These are phyloP conservation scores for Acromyrmex charruanus DNA, from an alignment of 1,140 invertebrate genomes.

Conservation along the genomic window DNA sequence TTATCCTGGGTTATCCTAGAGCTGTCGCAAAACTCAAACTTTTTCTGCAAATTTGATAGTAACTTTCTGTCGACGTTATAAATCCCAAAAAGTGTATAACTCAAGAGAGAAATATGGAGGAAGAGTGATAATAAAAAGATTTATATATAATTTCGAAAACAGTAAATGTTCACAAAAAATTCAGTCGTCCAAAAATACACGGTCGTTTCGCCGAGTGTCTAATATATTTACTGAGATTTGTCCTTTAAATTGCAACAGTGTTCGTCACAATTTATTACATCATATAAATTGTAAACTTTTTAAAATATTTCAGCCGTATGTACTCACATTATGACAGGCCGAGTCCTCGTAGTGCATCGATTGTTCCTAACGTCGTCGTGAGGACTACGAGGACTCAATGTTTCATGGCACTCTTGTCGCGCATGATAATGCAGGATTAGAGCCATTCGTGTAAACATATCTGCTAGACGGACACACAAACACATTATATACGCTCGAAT, in stretches of 20 bases:
- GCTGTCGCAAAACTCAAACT: slow-evolving; percentile 25
- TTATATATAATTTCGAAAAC: slow-evolving; percentile 5
- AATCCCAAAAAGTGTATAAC: slow-evolving; percentile 10
- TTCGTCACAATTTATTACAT: not conserved
- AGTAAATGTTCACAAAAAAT: not conserved
- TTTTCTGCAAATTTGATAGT: not conserved
- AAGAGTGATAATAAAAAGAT: not conserved
- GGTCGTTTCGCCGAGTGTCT: not conserved
- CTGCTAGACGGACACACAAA: not conserved
- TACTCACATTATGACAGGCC: slow-evolving; percentile 25
- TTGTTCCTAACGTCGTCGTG: slow-evolving; percentile 1
- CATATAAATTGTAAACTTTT: not conserved
- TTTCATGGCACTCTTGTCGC: slow-evolving; percentile 12
- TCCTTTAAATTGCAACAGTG: not conserved
- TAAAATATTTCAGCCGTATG: not conserved
- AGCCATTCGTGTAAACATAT: slow-evolving; percentile 1
- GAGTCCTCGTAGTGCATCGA: not conserved
- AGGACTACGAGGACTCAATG: slow-evolving; percentile 36
- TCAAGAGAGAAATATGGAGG: too few relatives aligned
- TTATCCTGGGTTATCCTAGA: not conserved
- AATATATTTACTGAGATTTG: not conserved
- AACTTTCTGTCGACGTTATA: not conserved
- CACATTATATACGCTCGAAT: not conserved
- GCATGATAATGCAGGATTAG: slow-evolving; percentile 59
- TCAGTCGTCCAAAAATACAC: not conserved